These are phyloP conservation scores for Cephus pygmeus DNA, from an alignment of 2,888 invertebrate genomes.

Conservation along the genomic window DNA sequence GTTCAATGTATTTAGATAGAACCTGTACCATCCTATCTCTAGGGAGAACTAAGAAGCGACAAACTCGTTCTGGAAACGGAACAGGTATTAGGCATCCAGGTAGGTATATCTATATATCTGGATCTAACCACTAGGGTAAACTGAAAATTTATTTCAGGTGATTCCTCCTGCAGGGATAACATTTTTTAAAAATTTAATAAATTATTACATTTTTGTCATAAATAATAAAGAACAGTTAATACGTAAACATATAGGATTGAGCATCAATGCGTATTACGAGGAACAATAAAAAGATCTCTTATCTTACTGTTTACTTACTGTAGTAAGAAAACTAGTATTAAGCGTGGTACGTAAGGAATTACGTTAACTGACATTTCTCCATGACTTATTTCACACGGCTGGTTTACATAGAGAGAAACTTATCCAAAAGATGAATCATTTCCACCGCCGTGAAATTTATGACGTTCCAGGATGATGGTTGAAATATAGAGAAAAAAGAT, in stretches of 20 bases:
- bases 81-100: conserved; percentile 1
- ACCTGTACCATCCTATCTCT: background rate
- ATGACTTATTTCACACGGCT: background rate
- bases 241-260: background rate
- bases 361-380: background rate
- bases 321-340: background rate
- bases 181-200: background rate
- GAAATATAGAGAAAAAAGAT: background rate
- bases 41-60: background rate
- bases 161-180: background rate
- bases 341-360: background rate
- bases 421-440: background rate
- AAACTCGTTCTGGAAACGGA: conserved; percentile 6
- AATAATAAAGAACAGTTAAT: background rate
- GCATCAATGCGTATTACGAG: background rate
- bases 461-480: background rate
- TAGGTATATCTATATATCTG: background rate
- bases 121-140: background rate
- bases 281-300: background rate
- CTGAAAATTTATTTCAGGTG: background rate
- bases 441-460: background rate
- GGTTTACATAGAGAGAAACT: background rate
- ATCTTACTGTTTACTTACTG: background rate
- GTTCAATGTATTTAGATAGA: background rate
- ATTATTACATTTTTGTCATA: background rate